Evolutionary conservation across 2,113 vertebrate genomes (phyloP), one percentile per base, ranked within the genome.

Genomic region (Psittacula cyanocephala): DNA sequence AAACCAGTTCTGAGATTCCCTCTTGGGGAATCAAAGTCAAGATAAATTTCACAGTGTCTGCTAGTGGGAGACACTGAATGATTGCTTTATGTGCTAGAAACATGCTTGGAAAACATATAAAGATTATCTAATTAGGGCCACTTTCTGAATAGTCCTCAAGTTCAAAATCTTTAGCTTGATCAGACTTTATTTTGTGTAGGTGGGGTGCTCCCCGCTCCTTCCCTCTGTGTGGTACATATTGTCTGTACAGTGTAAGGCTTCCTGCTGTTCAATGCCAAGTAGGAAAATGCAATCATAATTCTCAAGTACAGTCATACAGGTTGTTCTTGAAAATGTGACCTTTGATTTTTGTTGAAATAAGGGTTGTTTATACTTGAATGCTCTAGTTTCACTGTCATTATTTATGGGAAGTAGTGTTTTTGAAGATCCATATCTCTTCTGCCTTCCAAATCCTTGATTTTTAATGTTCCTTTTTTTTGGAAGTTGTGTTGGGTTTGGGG

Each of bases 41-140:
- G 62, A 75, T 79, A 53, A 22, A 90, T 86, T 82, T 86, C 37
- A 52, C 59, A 63, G 39, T 55, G 52, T 81, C 79, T 91, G 49
- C 76, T 43, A 59, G 76, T 49, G 81, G 76, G 72, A 86, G 65
- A 64, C 53, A 37, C 8, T 35, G 70, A 81, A 15, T 63, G 59
- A 49, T 83, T 72, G 71, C 44, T 91, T 82, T 74, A 53, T 41
- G 71, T 53, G 27, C 44, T 82, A 44, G 57, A 75, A 91, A 60
- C 22, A 46, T n/a, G 33, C 41, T 60, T 89, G 57, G 62, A 60
- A 79, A 70, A 44, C 39, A 35, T 41, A 23, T 0, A 22, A 17
- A 52, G 39, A 11, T 46, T 11, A 29, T 35, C 16, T 85, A 49
- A 57, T 59, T 37, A 50, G 39, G 28, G 24, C 20, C 5, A 11